Evolutionary conservation across 2,888 invertebrate species (phyloP).

Genomic region (Crocallis elinguaria): DNA sequence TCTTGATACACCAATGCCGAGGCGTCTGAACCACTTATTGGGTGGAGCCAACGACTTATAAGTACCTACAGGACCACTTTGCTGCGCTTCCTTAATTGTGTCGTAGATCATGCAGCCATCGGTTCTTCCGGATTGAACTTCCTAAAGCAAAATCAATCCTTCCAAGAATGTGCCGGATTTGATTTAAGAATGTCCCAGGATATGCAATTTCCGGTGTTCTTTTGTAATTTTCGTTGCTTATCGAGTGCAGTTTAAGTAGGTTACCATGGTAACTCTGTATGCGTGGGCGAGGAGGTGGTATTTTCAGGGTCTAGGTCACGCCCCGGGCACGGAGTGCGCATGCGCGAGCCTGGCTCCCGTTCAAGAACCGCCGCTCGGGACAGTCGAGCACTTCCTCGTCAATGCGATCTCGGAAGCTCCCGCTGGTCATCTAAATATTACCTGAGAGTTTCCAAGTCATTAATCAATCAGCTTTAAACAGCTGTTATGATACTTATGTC

Average conservation of each 20-base stretch:
- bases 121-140: slow-evolving; percentile 8
- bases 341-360: slow-evolving; percentile 63
- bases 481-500: not conserved
- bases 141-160: not conserved
- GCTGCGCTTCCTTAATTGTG: slow-evolving; percentile 55
- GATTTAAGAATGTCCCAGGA: not conserved
- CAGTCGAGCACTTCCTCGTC: slow-evolving; percentile 61
- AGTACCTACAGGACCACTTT: slow-evolving; percentile 58
- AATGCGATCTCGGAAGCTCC: slow-evolving; percentile 36
- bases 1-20: slow-evolving; percentile 66
- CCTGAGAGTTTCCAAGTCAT: too few species aligned
- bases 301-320: slow-evolving; percentile 86
- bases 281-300: slow-evolving; percentile 76
- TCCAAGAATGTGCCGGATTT: not conserved
- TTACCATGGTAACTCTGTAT: slow-evolving; percentile 67
- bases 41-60: slow-evolving; percentile 68
- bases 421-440: not conserved
- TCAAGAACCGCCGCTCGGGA: slow-evolving; percentile 59
- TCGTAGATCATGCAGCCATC: slow-evolving; percentile 42
- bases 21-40: slow-evolving; percentile 53
- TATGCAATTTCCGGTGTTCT: slow-evolving; percentile 25
- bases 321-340: slow-evolving; percentile 68
- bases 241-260: slow-evolving; percentile 49
- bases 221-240: slow-evolving; percentile 36
- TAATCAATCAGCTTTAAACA: not conserved